Conservation (phyloP, 2,797 vertebrate species). For the Lateolabrax maculatus region DNA sequence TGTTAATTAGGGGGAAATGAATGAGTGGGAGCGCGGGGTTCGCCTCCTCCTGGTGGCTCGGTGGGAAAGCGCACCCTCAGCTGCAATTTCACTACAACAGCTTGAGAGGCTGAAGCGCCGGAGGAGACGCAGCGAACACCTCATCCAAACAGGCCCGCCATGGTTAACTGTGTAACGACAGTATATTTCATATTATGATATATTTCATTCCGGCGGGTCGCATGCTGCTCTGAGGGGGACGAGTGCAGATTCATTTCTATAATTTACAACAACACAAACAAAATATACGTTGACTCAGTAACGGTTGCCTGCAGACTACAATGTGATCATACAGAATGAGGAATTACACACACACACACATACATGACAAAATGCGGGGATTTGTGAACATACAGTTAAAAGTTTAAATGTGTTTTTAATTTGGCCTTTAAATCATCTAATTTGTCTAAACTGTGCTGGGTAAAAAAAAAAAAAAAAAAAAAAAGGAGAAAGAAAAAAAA, state of each 20-base stretch:
- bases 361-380: too few species aligned
- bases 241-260: neutral
- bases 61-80: slow-evolving; percentile 51
- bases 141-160: fast-evolving
- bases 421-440: too few species aligned
- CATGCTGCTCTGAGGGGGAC: neutral
- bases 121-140: neutral
- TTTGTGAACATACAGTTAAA: too few species aligned
- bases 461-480: too few species aligned
- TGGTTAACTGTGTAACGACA: too few species aligned
- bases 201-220: neutral
- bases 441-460: neutral
- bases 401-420: neutral
- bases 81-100: neutral
- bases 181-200: too few species aligned
- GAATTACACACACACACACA: neutral
- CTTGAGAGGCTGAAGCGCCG: neutral
- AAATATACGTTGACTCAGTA: neutral
- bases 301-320: neutral
- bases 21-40: slow-evolving; percentile 24
- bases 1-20: slow-evolving; percentile 29
- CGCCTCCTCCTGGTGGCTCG: slow-evolving; percentile 73
- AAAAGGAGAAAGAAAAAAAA: too few species aligned
- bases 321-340: neutral
- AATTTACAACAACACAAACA: neutral